Conservation (phyloP, 35 echinoderm and acorn worm species). For the Ophiothrix spiculata region DNA sequence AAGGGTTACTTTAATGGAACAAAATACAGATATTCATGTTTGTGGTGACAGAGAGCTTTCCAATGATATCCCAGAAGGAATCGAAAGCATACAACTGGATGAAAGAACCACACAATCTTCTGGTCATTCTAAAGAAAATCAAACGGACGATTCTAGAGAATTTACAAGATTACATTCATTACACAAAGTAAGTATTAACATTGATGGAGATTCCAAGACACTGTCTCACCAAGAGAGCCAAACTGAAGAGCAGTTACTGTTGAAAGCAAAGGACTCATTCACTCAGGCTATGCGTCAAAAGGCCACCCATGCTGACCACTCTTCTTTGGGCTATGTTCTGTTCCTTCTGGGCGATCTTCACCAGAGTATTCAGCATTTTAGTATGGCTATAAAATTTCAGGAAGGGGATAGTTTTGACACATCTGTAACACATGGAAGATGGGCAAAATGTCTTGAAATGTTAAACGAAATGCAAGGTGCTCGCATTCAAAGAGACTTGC, state of each 20-base stretch:
- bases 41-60: no score
- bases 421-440: conserved; percentile 60
- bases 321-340: conserved; percentile 68
- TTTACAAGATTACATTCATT: no score
- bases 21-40: no score
- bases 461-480: conserved; percentile 66
- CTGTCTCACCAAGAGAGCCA: background rate
- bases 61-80: no score
- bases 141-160: no score
- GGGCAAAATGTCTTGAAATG: conserved; percentile 63
- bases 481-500: conserved; percentile 20
- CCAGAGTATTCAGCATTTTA: conserved; percentile 37
- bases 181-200: no score
- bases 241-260: no score
- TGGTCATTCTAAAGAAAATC: no score
- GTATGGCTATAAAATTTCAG: conserved; percentile 43
- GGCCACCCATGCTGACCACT: conserved; percentile 71
- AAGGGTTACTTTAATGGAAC: no score
- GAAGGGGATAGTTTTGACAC: conserved; percentile 75
- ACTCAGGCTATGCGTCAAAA: conserved; percentile 51
- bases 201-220: no score
- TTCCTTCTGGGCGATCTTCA: conserved; percentile 45
- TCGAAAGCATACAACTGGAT: no score
- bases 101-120: no score
- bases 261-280: conserved; percentile 53